Evolutionary conservation across 2,797 vertebrate genomes (phyloP).

Genomic region (Mormyrus hasselquistii): DNA sequence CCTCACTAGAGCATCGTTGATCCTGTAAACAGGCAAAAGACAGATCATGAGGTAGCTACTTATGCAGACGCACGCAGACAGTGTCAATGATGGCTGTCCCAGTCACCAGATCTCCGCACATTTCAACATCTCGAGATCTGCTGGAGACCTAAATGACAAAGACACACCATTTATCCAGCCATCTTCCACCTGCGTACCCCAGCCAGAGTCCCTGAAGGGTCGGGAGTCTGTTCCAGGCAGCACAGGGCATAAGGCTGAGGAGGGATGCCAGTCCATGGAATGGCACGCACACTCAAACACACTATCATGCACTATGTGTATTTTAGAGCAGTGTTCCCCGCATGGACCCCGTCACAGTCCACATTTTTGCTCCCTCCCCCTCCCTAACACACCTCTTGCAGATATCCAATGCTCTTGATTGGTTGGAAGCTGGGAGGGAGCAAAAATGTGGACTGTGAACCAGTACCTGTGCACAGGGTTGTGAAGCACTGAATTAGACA

Average conservation of each 20-base stretch:
- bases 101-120: not conserved
- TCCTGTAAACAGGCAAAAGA: conserved; percentile 34
- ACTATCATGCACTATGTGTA: not conserved
- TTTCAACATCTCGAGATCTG: not conserved
- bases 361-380: not conserved
- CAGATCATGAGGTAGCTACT: not conserved
- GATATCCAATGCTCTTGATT: not conserved
- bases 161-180: not conserved
- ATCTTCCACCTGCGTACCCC: not conserved
- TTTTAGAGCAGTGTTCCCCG: not conserved
- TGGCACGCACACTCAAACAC: not conserved
- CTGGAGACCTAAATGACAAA: not conserved
- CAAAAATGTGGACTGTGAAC: not conserved
- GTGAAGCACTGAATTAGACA: not conserved
- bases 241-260: not conserved
- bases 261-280: not conserved
- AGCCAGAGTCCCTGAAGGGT: not conserved
- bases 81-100: not conserved
- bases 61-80: not conserved
- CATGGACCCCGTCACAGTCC: not conserved
- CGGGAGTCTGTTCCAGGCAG: not conserved
- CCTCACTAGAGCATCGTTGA: conserved; percentile 68
- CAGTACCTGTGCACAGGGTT: not conserved
- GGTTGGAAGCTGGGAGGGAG: not conserved
- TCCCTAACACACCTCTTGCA: not conserved